Evolutionary conservation across 2,888 invertebrate species (phyloP).

Genomic region (Julus scandinavius): DNA sequence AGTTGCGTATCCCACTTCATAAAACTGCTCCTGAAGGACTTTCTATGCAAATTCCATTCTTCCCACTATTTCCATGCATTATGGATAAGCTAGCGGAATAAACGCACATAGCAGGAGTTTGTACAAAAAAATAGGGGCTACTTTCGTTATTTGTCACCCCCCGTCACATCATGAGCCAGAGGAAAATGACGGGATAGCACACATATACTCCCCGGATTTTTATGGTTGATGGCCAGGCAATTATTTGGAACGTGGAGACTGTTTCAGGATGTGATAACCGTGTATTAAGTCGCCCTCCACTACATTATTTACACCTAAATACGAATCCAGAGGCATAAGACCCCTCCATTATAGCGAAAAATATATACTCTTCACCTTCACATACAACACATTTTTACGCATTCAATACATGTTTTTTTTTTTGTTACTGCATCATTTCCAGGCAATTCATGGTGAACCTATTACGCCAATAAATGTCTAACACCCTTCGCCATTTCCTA

Average conservation of each 20-base stretch:
- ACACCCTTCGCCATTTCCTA: neutral
- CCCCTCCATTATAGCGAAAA: neutral
- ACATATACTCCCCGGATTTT: neutral
- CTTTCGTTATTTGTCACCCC: neutral
- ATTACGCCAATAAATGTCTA: constrained; percentile 19
- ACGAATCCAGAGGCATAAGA: neutral
- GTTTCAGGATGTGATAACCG: constrained; percentile 35
- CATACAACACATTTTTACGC: neutral
- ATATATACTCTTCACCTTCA: neutral
- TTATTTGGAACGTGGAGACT: neutral
- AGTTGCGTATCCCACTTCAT: neutral
- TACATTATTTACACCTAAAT: constrained; percentile 20
- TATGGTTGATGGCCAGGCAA: neutral
- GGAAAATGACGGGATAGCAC: neutral
- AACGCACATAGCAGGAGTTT: neutral
- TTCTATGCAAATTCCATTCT: neutral
- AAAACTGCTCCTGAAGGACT: neutral
- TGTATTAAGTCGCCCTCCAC: constrained; percentile 28
- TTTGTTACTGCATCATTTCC: neutral
- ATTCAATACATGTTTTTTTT: constrained; percentile 4
- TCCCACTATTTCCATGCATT: neutral
- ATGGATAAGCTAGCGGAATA: neutral
- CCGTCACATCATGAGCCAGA: neutral
- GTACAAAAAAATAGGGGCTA: neutral
- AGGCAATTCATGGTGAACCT: neutral